Evolutionary conservation across 2,797 vertebrate species (phyloP).

Genomic region (Columba guinea): DNA sequence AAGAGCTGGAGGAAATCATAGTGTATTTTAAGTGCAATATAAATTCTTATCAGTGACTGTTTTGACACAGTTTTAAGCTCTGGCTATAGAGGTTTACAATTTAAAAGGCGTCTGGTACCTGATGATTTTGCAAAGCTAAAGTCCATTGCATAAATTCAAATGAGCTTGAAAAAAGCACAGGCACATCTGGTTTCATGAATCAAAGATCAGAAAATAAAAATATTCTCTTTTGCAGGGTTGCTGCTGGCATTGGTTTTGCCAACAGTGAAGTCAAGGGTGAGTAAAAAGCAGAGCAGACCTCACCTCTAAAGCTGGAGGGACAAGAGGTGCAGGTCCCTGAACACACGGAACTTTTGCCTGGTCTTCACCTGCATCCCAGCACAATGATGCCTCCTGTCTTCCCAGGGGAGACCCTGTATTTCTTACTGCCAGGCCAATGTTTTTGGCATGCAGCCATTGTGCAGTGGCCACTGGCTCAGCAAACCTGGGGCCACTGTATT

Average conservation of each 20-base stretch:
- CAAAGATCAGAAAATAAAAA: background rate
- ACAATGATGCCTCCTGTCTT: background rate
- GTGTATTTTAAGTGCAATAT: background rate
- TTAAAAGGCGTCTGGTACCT: slow-evolving; percentile 51
- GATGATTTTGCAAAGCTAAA: slow-evolving; percentile 27
- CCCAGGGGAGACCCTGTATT: background rate
- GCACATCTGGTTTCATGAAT: slow-evolving; percentile 24
- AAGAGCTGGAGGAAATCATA: background rate
- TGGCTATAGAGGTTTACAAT: background rate
- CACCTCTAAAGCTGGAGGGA: background rate
- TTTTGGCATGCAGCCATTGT: background rate
- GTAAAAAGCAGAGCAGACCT: background rate
- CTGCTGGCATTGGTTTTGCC: background rate
- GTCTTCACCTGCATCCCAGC: background rate
- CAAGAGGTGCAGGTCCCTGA: background rate
- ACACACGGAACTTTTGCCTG: background rate
- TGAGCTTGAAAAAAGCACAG: slow-evolving; percentile 11
- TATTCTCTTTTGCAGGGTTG: background rate
- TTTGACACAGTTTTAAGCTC: slow-evolving; percentile 41
- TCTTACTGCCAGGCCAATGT: background rate
- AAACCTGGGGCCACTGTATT: background rate
- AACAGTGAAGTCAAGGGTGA: background rate
- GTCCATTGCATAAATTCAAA: slow-evolving; percentile 50
- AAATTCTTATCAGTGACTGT: background rate
- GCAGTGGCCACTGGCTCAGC: background rate